Evolutionary conservation across 1,140 invertebrate species (phyloP).

Genomic region (Drosophila ohnishii): DNA sequence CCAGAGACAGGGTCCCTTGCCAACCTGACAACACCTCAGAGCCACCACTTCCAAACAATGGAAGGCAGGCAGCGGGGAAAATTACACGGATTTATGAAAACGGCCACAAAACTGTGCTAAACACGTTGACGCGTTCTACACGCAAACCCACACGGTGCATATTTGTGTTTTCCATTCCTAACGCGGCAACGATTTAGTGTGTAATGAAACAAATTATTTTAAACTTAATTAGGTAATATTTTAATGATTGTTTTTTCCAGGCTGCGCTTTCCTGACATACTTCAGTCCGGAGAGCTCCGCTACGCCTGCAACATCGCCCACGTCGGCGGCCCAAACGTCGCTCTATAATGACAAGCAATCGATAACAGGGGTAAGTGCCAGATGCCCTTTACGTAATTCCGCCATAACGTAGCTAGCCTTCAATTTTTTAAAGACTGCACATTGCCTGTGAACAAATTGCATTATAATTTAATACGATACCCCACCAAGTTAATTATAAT

Average conservation of each 20-base stretch:
- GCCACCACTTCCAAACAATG: slow-evolving; percentile 36
- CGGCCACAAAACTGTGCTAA: slow-evolving; percentile 70
- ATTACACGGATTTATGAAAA: slow-evolving; percentile 70
- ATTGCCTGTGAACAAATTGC: slow-evolving; percentile 17
- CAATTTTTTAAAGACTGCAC: slow-evolving; percentile 9
- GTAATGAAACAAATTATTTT: slow-evolving; percentile 47
- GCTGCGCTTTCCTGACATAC: slow-evolving; percentile 98
- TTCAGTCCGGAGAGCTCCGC: slow-evolving; percentile 95
- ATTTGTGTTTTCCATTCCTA: slow-evolving; percentile 34
- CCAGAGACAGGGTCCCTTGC: slow-evolving; percentile 22
- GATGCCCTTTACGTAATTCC: background rate
- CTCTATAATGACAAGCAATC: slow-evolving; percentile 98
- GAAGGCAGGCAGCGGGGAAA: slow-evolving; percentile 17
- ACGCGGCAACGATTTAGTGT: slow-evolving; percentile 43
- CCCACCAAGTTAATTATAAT: background rate
- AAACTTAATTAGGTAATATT: slow-evolving; percentile 5
- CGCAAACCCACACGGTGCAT: slow-evolving; percentile 46
- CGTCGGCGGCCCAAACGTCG: slow-evolving; percentile 50
- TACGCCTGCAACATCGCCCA: slow-evolving; percentile 86
- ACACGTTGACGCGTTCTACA: slow-evolving; percentile 68
- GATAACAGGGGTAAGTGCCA: slow-evolving; percentile 95
- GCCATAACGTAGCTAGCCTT: slow-evolving; percentile 19
- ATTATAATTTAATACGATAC: slow-evolving; percentile 7
- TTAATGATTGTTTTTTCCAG: slow-evolving; percentile 84
- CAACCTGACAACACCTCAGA: slow-evolving; percentile 19